phyloP scores from a whole-genome alignment of 2,888 invertebrate species.

The Steromphala cineraria region DNA sequence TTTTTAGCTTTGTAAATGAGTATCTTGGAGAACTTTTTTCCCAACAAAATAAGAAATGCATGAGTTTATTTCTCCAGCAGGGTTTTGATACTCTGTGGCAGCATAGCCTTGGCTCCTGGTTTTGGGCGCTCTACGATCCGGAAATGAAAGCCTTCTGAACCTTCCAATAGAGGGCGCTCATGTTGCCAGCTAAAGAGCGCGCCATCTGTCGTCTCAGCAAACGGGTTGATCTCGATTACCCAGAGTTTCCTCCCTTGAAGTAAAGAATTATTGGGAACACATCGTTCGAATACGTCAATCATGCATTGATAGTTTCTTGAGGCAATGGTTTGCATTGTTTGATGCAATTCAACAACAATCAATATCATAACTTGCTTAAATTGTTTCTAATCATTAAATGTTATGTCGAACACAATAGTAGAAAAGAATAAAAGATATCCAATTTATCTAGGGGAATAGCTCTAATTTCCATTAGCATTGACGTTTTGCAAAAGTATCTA shows the following conservation, averaged over 20 bases:
- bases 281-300: neutral
- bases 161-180: conserved; percentile 56
- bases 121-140: conserved; percentile 53
- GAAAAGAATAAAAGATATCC: too few species aligned
- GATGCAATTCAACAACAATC: neutral
- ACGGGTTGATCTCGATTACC: conserved; percentile 68
- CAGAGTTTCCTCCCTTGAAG: conserved; percentile 53
- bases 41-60: too few species aligned
- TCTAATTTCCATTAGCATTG: too few species aligned
- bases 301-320: neutral
- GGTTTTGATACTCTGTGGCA: conserved; percentile 54
- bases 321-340: neutral
- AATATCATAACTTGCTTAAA: neutral
- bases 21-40: too few species aligned
- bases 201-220: conserved; percentile 62
- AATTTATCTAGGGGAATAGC: too few species aligned
- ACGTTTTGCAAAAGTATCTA: too few species aligned
- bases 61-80: conserved; percentile 27
- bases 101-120: conserved; percentile 60
- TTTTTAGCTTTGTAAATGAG: too few species aligned
- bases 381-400: too few species aligned
- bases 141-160: conserved; percentile 54
- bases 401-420: too few species aligned
- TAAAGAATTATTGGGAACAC: neutral
- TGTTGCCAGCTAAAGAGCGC: conserved; percentile 67